Percentiles rank a stretch among this genome's conserved stretches.
phyloP scores from a whole-genome alignment of 2,113 vertebrate species.

The Diadophis punctatus region DNA sequence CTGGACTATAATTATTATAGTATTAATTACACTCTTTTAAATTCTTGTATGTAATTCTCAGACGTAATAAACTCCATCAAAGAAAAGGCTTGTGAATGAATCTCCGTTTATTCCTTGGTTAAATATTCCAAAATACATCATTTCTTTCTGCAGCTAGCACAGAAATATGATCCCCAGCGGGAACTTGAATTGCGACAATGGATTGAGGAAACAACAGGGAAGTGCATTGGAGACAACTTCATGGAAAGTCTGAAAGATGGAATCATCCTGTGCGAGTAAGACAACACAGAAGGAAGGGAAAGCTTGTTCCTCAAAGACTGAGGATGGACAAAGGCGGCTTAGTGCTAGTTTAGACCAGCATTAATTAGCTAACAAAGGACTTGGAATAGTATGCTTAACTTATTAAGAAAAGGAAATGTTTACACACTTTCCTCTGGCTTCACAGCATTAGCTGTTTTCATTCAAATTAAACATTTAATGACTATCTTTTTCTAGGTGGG shows the following conservation, averaged over 20 bases:
- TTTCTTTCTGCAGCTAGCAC: constrained; percentile 75
- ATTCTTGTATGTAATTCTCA: neutral
- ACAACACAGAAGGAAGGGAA: rapidly evolving
- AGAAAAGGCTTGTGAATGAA: neutral
- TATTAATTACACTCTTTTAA: neutral
- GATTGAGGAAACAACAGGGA: constrained; percentile 83
- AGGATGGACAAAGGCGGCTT: neutral
- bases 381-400: neutral
- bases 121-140: neutral
- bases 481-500: neutral
- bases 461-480: neutral
- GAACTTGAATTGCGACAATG: constrained; percentile 87
- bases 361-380: neutral
- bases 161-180: constrained; percentile 86
- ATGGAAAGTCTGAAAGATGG: constrained; percentile 93
- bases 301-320: neutral
- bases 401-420: neutral
- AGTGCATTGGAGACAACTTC: constrained; percentile 80
- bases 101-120: neutral
- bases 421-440: neutral
- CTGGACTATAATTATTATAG: neutral
- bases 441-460: neutral
- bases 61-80: neutral
- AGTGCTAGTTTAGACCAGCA: neutral
- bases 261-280: constrained; percentile 88